Evolutionary conservation across 53 echinoderm and acorn worm species (phyloP).

Genomic region (Zoroaster sp.): DNA sequence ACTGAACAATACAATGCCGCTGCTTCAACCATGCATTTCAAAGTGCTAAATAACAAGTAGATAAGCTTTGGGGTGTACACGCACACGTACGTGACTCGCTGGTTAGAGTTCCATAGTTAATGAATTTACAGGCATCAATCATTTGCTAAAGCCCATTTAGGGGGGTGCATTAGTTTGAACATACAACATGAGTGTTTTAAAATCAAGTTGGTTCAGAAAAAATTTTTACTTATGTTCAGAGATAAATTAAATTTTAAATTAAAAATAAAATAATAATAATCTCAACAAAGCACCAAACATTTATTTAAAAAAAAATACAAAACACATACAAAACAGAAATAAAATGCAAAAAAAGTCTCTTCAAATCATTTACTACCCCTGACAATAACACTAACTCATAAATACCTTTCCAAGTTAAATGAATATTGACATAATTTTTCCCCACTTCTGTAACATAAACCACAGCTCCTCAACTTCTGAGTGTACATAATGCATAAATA

Average conservation of each 20-base stretch:
- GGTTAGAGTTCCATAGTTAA: not conserved
- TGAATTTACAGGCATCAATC: constrained; percentile 28
- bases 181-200: too few relatives aligned
- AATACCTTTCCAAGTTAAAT: too few relatives aligned
- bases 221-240: too few relatives aligned
- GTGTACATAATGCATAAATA: not conserved
- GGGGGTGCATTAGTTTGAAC: not conserved
- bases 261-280: too few relatives aligned
- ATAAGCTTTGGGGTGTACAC: constrained; percentile 4
- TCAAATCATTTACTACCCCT: too few relatives aligned
- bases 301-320: too few relatives aligned
- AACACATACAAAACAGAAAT: too few relatives aligned
- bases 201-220: too few relatives aligned
- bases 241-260: too few relatives aligned
- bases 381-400: too few relatives aligned
- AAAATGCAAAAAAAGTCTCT: too few relatives aligned
- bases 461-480: not conserved
- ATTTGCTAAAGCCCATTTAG: not conserved
- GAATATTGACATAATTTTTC: not conserved
- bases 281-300: too few relatives aligned
- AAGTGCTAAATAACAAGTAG: constrained; percentile 14
- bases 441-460: not conserved
- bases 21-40: not conserved
- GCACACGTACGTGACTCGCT: not conserved
- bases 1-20: not conserved